Percentiles rank a stretch among this genome's conserved stretches.
These are phyloP conservation scores for Podilymbus podiceps DNA, from an alignment of 2,113 vertebrate species.

Conservation along the genomic window DNA sequence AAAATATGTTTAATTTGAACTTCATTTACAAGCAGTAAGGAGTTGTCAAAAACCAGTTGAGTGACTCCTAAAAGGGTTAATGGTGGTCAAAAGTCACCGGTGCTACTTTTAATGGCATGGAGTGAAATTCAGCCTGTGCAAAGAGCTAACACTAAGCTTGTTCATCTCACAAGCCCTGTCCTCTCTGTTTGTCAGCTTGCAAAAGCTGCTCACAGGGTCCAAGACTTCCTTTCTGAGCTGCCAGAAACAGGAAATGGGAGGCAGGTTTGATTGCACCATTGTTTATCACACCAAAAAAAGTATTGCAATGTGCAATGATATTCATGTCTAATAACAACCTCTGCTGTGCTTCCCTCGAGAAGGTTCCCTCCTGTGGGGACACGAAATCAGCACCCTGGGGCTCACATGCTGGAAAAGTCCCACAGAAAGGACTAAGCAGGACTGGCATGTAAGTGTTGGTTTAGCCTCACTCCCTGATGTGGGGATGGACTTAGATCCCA, in stretches of 20 bases:
- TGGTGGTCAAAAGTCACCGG: neutral
- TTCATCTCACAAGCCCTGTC: neutral
- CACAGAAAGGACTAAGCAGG: neutral
- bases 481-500: neutral
- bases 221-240: neutral
- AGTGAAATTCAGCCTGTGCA: neutral
- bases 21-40: neutral
- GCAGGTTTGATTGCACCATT: neutral
- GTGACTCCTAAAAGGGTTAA: neutral
- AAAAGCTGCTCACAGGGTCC: neutral
- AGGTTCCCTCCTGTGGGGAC: accelerated
- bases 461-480: neutral
- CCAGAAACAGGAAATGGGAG: neutral
- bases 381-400: neutral
- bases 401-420: neutral
- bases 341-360: neutral
- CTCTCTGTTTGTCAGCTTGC: neutral
- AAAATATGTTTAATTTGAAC: neutral
- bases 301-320: neutral
- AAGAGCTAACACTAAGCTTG: neutral
- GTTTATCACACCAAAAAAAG: neutral
- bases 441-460: neutral
- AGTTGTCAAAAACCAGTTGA: neutral
- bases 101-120: neutral
- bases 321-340: neutral